These are phyloP conservation scores for Nebria salina DNA, from an alignment of 2,888 invertebrate species.

Conservation along the genomic window DNA sequence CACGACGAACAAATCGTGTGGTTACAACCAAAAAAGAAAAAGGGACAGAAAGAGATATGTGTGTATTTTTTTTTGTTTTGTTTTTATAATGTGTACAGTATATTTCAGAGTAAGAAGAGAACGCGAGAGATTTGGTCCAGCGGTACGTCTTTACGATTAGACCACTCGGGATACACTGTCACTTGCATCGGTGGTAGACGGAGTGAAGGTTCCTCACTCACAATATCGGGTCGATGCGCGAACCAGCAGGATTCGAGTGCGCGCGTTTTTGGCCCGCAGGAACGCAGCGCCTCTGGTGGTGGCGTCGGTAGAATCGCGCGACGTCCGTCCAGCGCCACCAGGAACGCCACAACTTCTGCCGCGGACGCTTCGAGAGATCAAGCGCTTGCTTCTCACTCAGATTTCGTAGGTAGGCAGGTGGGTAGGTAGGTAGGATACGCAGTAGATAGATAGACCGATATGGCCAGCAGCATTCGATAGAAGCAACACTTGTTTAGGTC, in stretches of 20 bases:
- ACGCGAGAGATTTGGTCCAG: background rate
- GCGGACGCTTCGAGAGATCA: slow-evolving; percentile 2
- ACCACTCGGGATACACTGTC: slow-evolving; percentile 36
- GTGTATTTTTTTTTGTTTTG: background rate
- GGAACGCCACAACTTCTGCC: background rate
- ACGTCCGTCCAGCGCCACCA: slow-evolving; percentile 17
- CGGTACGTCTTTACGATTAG: slow-evolving; percentile 31
- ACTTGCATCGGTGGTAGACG: slow-evolving; percentile 20
- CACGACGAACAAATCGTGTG: slow-evolving; percentile 2
- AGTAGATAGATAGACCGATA: too few species aligned
- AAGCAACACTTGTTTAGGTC: too few species aligned
- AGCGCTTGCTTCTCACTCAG: background rate
- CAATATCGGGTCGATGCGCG: slow-evolving; percentile 30
- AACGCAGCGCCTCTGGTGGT: slow-evolving; percentile 16
- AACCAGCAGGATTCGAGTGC: slow-evolving; percentile 31
- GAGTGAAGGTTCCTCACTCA: background rate
- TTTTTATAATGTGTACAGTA: background rate
- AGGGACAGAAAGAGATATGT: slow-evolving; percentile 10
- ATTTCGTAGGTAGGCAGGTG: too few species aligned
- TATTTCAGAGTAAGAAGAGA: background rate
- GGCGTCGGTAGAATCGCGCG: slow-evolving; percentile 17
- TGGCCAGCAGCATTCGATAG: too few species aligned
- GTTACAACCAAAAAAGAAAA: background rate
- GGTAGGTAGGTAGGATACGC: too few species aligned
- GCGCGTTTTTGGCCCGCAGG: slow-evolving; percentile 14